Percentiles rank a stretch among this genome's conserved stretches.
These are phyloP conservation scores for Megaustenia siamemsis DNA, from an alignment of 2,888 invertebrate genomes.

Conservation along the genomic window DNA sequence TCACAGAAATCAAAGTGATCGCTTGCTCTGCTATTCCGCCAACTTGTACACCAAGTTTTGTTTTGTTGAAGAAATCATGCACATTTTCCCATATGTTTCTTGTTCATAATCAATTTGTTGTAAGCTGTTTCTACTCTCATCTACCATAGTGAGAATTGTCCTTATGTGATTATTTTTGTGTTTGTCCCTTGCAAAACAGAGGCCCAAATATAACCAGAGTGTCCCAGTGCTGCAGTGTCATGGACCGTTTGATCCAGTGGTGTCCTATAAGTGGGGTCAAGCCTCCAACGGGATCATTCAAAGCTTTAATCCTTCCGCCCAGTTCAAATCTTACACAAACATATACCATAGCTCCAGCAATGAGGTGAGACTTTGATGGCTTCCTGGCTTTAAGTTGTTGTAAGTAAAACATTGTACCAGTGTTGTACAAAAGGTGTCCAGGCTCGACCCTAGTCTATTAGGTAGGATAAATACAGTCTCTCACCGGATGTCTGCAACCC, in stretches of 20 bases:
- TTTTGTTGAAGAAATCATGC: too few species aligned
- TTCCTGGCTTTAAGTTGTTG: too few species aligned
- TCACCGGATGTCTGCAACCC: too few species aligned
- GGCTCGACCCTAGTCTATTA: too few species aligned
- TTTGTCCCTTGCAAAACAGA: conserved; percentile 39
- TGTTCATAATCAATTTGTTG: too few species aligned
- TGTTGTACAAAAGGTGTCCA: too few species aligned
- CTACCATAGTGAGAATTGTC: not conserved
- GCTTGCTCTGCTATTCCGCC: too few species aligned
- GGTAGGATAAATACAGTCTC: too few species aligned
- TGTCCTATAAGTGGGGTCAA: conserved; percentile 95
- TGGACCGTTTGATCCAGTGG: conserved; percentile 96
- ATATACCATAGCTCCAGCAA: conserved; percentile 91
- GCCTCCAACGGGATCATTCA: conserved; percentile 93
- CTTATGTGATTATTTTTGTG: not conserved
- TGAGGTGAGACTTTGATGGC: conserved; percentile 6
- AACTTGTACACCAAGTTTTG: too few species aligned
- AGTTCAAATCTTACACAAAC: conserved; percentile 91
- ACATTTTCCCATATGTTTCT: too few species aligned
- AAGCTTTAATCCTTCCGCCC: conserved; percentile 83
- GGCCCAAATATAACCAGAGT: conserved; percentile 64
- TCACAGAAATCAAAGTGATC: too few species aligned
- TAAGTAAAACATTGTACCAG: too few species aligned
- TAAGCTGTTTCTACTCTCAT: not conserved
- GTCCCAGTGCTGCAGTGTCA: conserved; percentile 93